Conservation (phyloP, 2,888 invertebrate genomes). For the Buathra laborator region DNA sequence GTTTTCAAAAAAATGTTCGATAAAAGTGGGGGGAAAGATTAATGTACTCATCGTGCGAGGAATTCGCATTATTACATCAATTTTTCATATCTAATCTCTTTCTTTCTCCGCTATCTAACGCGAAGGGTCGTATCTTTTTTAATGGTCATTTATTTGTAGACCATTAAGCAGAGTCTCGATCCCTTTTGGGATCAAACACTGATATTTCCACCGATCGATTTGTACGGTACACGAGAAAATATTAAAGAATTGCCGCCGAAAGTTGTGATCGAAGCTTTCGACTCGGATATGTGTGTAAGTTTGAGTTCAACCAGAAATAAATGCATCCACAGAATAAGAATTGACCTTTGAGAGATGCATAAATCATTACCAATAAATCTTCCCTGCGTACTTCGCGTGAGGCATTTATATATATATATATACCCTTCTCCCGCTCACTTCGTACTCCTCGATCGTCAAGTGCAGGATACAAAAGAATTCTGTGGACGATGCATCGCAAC, state of each 20-base stretch:
- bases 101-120: conserved; percentile 37
- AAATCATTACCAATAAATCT: conserved; percentile 53
- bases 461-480: conserved; percentile 80
- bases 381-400: conserved; percentile 8
- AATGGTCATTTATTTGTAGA: conserved; percentile 75
- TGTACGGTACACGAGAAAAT: conserved; percentile 83
- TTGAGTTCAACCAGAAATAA: conserved; percentile 25
- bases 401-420: conserved; percentile 19
- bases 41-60: conserved; percentile 25
- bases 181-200: conserved; percentile 89
- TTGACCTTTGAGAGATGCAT: conserved; percentile 43
- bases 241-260: conserved; percentile 84
- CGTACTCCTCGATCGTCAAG: conserved; percentile 10
- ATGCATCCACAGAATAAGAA: not conserved
- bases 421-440: not conserved
- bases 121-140: not conserved
- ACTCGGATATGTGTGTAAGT: conserved; percentile 85
- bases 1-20: not conserved
- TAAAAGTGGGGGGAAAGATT: conserved; percentile 8
- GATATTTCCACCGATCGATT: conserved; percentile 84
- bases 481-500: conserved; percentile 84
- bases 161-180: conserved; percentile 85
- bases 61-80: conserved; percentile 27
- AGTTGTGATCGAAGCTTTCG: conserved; percentile 85
- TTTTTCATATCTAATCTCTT: conserved; percentile 52